Evolutionary conservation across 1,140 invertebrate genomes (phyloP), one percentile per base, ranked within the genome.

Genomic region (Dinothrombium tinctorium): DNA sequence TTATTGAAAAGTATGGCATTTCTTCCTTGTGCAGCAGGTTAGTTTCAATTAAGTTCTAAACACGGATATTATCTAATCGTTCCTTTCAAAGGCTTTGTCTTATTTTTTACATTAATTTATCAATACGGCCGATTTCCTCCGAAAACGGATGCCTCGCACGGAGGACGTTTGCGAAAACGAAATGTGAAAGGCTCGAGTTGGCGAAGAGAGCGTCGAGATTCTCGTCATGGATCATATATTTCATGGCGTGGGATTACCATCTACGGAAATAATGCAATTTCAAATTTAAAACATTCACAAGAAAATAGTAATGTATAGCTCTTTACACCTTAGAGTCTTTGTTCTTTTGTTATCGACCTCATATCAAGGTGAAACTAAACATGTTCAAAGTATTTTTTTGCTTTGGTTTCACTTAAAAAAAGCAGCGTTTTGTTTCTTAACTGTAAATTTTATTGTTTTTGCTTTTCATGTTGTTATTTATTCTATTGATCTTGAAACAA

Each of bases 111-210:
- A 1, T 50, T 66, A 2, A 54, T 66, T 14, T 58, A 50, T 31
- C 48, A 57, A 4, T 67, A 64, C 51, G 66, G 66, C 7, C 52
- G 66, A 22, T 63, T 60, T 43, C 60, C 55, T 33, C 58, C 56
- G 21, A 54, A 54, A 5, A 48, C 55, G 4, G 44, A 54, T 31
- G 51, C 54, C 44, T 50, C 52, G 3, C 54, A 56, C 47, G 57
- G 51, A 19, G 59, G 56, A 2, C 36, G 57, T 17, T 38, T 58
- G 4, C 51, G 53, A 28, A 59, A 58, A 41, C 47, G 54, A 5
- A 44, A 43, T 29, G 37, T 41, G 4, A 41, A 49, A 4, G 40
- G 44, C 0, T 50, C 48, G 19, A 51, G 49, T 24, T 52, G 51
- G 51, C 40, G 48, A 24, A 26, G 51, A 29, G 51, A 52, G 32